Conservation (phyloP, 2,888 invertebrate genomes). For the Palloptera scutellata region DNA sequence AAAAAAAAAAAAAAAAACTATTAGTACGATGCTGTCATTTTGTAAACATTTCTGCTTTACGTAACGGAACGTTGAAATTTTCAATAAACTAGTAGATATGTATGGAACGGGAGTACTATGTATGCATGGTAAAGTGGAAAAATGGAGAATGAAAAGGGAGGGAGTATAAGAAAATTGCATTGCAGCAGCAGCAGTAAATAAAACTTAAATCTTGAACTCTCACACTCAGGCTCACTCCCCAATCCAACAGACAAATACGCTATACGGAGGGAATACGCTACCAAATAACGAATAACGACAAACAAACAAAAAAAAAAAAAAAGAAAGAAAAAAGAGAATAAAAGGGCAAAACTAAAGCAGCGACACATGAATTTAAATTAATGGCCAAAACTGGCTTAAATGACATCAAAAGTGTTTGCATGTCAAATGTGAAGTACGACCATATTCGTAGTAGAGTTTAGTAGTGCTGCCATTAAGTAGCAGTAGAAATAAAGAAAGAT, state of each 20-base stretch:
- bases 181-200: not conserved
- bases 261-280: too few species aligned
- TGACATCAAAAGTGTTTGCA: constrained; percentile 42
- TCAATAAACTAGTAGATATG: too few species aligned
- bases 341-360: constrained; percentile 16
- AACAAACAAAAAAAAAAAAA: constrained; percentile 14
- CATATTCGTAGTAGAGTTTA: too few species aligned
- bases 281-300: too few species aligned
- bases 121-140: constrained; percentile 18
- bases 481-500: too few species aligned
- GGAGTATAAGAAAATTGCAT: not conserved
- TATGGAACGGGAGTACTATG: constrained; percentile 25
- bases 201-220: too few species aligned
- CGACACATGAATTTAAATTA: constrained; percentile 40
- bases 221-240: too few species aligned
- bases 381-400: constrained; percentile 41
- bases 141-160: constrained; percentile 12
- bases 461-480: too few species aligned
- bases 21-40: constrained; percentile 8
- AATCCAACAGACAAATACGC: too few species aligned
- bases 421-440: constrained; percentile 36
- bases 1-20: constrained; percentile 19
- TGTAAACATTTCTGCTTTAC: constrained; percentile 11
- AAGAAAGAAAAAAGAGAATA: constrained; percentile 5
- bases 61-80: constrained; percentile 25